Percentiles rank a stretch among this genome's conserved stretches.
Conservation (phyloP, 1,140 invertebrate genomes). For the Nasonia vitripennis region DNA sequence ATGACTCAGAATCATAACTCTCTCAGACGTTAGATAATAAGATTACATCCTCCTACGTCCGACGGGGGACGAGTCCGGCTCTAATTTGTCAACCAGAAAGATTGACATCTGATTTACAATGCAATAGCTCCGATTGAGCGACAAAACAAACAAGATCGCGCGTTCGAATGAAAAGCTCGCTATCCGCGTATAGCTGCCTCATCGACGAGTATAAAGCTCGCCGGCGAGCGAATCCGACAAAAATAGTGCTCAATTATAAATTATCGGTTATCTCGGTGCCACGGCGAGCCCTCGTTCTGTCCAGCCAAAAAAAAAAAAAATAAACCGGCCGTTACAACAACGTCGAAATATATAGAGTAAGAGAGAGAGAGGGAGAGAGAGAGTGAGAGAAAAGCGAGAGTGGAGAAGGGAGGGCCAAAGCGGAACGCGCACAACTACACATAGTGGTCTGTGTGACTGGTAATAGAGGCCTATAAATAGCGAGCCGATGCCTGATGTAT, state of each 20-base stretch:
- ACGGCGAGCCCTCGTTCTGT: not conserved
- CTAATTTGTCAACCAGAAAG: not conserved
- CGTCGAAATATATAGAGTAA: not conserved
- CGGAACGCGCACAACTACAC: slow-evolving; percentile 25
- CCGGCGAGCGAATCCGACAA: not conserved
- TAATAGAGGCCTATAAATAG: slow-evolving; percentile 73
- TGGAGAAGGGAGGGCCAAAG: slow-evolving; percentile 16
- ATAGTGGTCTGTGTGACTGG: slow-evolving; percentile 67
- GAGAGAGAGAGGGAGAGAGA: not conserved
- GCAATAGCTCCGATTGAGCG: too few relatives aligned
- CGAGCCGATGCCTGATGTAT: slow-evolving; percentile 70
- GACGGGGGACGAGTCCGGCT: not conserved
- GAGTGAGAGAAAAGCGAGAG: slow-evolving; percentile 30
- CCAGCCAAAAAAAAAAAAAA: not conserved
- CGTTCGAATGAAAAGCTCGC: not conserved
- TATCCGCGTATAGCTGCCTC: not conserved
- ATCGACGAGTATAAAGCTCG: not conserved
- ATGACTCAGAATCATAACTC: not conserved
- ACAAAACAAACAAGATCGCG: too few relatives aligned
- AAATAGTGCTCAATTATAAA: not conserved
- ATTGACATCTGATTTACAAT: too few relatives aligned
- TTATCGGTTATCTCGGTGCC: not conserved
- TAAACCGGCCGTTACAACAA: not conserved
- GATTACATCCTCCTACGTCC: not conserved
- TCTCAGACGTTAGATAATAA: not conserved